Evolutionary conservation across 2,113 vertebrate genomes (phyloP).

Genomic region (Perca fluviatilis): DNA sequence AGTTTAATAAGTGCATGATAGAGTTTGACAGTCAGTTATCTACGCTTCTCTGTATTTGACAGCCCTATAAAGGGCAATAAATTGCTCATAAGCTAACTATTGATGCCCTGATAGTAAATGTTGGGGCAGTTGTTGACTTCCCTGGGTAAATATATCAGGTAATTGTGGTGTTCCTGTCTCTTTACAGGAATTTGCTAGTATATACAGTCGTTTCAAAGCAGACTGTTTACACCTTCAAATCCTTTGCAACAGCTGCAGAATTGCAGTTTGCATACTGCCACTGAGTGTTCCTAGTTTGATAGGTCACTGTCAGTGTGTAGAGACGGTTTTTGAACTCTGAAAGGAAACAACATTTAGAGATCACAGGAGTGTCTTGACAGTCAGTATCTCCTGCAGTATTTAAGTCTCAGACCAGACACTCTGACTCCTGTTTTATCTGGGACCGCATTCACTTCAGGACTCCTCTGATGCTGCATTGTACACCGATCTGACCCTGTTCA

Average conservation of each 20-base stretch:
- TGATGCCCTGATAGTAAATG: not conserved
- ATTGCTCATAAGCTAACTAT: not conserved
- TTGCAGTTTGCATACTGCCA: not conserved
- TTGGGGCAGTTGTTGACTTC: not conserved
- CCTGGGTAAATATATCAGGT: not conserved
- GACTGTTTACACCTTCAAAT: not conserved
- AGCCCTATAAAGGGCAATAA: not conserved
- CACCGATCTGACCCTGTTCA: conserved; percentile 8
- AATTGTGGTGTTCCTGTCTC: not conserved
- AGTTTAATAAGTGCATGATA: not conserved
- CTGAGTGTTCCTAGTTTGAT: not conserved
- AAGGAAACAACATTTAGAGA: not conserved
- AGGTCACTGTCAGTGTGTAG: not conserved
- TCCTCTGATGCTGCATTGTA: not conserved
- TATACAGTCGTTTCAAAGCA: not conserved
- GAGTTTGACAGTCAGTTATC: not conserved
- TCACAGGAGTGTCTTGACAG: not conserved
- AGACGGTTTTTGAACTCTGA: not conserved
- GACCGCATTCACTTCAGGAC: not conserved
- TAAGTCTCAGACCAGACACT: conserved; percentile 11
- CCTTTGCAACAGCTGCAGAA: not conserved
- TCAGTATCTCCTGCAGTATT: not conserved
- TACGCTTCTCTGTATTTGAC: not conserved
- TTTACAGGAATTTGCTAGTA: not conserved
- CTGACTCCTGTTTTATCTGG: conserved; percentile 36